Base-by-base conservation (phyloP, 2,113 vertebrate genomes). In the Anarhynchus alexandrinus region DNA sequence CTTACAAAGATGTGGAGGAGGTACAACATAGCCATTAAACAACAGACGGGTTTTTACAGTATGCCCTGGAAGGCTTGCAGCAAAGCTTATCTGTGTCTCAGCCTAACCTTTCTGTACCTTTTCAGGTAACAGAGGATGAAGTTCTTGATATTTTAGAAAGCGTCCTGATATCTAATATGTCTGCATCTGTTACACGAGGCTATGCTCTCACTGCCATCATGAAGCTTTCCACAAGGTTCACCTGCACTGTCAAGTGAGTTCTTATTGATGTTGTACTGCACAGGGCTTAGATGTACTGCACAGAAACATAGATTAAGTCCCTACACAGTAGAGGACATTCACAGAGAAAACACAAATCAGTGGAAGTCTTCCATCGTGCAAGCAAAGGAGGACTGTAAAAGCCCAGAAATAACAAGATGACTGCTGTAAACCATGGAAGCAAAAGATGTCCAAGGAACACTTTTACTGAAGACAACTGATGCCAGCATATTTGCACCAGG, bases 121-220 rank as follows among this genome's bases (percentile, higher is more conserved):
- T 74, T 16, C 94, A 99, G 99, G 99, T 99, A 94, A 99, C 99
- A 76, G 99, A 99, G 95, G 99, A 99, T 97, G 99, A 99, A 98
- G 99, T 99, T 81, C 98, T 99, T 93, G 99, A 99, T 90, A 99
- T 99, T 97, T 98, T 99, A 97, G 99, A 99, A 98, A 99, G 99
- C n/a, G 95, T 99, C 42, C 98, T 99, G 64, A 99, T 99, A 95
- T 99, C 99, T 85, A 99, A 99, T 97, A 98, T 99, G 98, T 99
- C 99, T 78, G 97, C 99, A 38, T 99, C 99, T 87, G 99, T 99
- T 92, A 99, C 99, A 67, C 98, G 99, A 89, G 99, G 99, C 97
- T 99, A 99, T 81, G 97, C 99, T 83, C 99, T 99, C 71, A 99
- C 99, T 81, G 99, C 99, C 93, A 99, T 99, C 97, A 99, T 99